Evolutionary conservation across 2,113 vertebrate genomes (phyloP), one percentile per base, ranked within the genome.

Genomic region (Cettia cetti): DNA sequence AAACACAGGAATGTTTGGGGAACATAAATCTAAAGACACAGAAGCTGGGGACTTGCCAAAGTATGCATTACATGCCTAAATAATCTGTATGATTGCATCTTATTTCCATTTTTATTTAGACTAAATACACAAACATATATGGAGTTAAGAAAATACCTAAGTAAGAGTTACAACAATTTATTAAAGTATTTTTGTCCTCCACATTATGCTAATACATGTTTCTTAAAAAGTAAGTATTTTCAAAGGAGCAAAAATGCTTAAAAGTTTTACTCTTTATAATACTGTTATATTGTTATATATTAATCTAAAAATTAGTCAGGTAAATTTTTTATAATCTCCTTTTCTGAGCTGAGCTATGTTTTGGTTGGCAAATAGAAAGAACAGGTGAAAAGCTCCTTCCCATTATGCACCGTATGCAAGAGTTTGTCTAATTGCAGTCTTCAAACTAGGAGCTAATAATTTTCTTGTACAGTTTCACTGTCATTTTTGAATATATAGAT

Each of bases 21-120:
- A 59, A 40, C 0, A 0, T 66, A 47, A 40, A 16, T 65, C n/a
- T 75, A 44, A 61, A 47, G n/a, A 44, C 21, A 64, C 1, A 71
- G 40, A 74, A 56, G 6, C 6, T 82, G 47, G 11, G 5, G 22
- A 15, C 8, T 27, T 82, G 37, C 37, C 61, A 66, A 89, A 75
- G 70, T 10, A 60, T 47, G 10, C 10, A 28, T 79, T 82, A 53
- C 21, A 11, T 54, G 44, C 27, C 35, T 82, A 28, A 8, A 17
- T 75, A 61, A 33, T 63, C n/a, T 49, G 21, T 27, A n/a, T 37
- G 30, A 19, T 7, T 4, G 1, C 40, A 61, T 60, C 33, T 59
- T 60, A 42, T 21, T 65, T 28, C 30, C 28, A 49, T 3, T 47
- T 81, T 63, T 60, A 12, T 53, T 74, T 54, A 78, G 50, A 82